phyloP scores from a whole-genome alignment of 2,797 vertebrate species.

The Corythornis leucogaster region DNA sequence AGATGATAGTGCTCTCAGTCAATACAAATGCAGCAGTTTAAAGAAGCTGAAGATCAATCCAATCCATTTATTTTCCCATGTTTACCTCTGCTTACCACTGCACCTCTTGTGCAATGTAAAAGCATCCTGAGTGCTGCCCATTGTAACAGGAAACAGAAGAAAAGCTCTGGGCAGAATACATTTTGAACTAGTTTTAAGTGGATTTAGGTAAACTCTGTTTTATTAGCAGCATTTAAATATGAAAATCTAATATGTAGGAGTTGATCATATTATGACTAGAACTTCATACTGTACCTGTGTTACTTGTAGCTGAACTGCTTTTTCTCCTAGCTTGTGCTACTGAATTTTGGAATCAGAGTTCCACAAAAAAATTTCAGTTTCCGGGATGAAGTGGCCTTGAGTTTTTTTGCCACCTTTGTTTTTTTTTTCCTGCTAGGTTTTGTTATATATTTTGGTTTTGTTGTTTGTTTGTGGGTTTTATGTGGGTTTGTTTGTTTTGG shows the following conservation, averaged over 20 bases:
- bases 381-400: background rate
- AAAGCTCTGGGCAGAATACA: background rate
- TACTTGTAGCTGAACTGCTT: background rate
- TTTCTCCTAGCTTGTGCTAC: background rate
- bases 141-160: background rate
- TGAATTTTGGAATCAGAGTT: background rate
- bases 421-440: fast-evolving
- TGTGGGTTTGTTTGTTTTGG: background rate
- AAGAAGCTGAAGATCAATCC: background rate
- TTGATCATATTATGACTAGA: background rate
- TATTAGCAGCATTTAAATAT: background rate
- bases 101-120: background rate
- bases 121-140: background rate
- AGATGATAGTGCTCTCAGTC: background rate
- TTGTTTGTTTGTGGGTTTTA: background rate
- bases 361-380: background rate
- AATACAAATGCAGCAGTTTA: background rate
- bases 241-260: background rate
- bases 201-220: background rate
- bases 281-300: background rate
- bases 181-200: background rate
- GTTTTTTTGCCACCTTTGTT: too few species aligned
- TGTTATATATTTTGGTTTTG: too few species aligned
- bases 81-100: background rate
- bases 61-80: background rate